Base-by-base conservation (phyloP, 2,797 vertebrate species). In the Arrhamphus sclerolepis region DNA sequence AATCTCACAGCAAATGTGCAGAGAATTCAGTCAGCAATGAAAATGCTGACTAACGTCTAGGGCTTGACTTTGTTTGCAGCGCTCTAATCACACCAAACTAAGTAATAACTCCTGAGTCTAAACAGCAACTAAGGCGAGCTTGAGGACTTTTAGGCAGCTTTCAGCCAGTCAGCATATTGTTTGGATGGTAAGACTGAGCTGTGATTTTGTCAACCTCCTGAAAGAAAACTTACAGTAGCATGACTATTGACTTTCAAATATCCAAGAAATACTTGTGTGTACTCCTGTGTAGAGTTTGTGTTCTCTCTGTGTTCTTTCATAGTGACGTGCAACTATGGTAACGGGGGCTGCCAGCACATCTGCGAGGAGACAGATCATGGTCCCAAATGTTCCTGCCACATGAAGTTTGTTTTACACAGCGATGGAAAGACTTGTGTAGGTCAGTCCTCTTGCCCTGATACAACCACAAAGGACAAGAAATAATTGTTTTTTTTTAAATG, bases 241-340 rank as follows among this genome's bases (percentile, higher is more conserved):
- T 38, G 13, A 38, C 34, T 16, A 14, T 38, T 38, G 34, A 38
- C 34, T 38, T 38, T 38, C 34, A 38, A 38, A 38, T 38, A 4
- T 38, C 13, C 13, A 4, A 5, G 41, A 59, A 64, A 55, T 41
- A 13, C 29, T 47, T 18, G 18, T 55, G 13, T 57, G 20, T 17
- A 2, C 60, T 29, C 34, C 31, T 9, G n/a, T 43, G 41, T 5
- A 1, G 6, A 19, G 43, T 78, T 89, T 62, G 84, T 43, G 20
- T 68, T 64, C 1, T 46, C 19, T 73, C 7, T 83, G 58, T 83
- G 18, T 84, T 76, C 53, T 84, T 41, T 81, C 44, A 13, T 83
- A 99, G 97, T 99, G 93, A 99, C 97, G 0, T 99, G 97, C 89
- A 99, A 98, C 93, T 98, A 99, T 0, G 97, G 97, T 3, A 99